Conservation (phyloP, 1,140 invertebrate genomes). For the Drosophila lacertosa region DNA sequence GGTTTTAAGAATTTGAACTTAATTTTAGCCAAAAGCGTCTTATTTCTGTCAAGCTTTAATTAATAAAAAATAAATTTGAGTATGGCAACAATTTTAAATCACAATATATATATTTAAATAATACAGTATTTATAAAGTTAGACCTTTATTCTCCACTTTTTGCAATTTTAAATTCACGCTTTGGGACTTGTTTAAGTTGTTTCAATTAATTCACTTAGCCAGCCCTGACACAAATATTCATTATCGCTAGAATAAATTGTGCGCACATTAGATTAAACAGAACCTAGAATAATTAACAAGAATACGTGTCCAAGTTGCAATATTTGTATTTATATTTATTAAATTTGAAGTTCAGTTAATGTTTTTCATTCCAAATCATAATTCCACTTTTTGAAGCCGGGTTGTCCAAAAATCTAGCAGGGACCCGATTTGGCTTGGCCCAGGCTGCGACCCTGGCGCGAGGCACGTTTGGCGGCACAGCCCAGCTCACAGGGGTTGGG, state of each 20-base stretch:
- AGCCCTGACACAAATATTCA: constrained; percentile 9
- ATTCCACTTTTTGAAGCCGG: neutral
- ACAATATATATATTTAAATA: too few relatives aligned
- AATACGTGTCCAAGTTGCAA: neutral
- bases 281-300: neutral
- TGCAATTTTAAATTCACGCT: neutral
- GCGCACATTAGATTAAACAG: constrained; percentile 19
- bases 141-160: too few relatives aligned
- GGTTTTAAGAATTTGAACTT: too few relatives aligned
- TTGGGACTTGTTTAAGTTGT: neutral
- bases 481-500: constrained; percentile 59
- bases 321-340: constrained; percentile 10
- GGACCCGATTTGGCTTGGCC: constrained; percentile 29
- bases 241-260: neutral
- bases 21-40: too few relatives aligned
- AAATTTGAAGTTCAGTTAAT: neutral
- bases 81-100: neutral
- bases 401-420: constrained; percentile 39
- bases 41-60: too few relatives aligned
- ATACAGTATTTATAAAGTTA: too few relatives aligned
- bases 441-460: constrained; percentile 40
- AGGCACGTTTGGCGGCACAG: constrained; percentile 38
- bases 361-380: constrained; percentile 5
- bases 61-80: too few relatives aligned
- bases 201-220: neutral